Evolutionary conservation across 23 tunicate species (phyloP).

Genomic region (Ascidia mentula): DNA sequence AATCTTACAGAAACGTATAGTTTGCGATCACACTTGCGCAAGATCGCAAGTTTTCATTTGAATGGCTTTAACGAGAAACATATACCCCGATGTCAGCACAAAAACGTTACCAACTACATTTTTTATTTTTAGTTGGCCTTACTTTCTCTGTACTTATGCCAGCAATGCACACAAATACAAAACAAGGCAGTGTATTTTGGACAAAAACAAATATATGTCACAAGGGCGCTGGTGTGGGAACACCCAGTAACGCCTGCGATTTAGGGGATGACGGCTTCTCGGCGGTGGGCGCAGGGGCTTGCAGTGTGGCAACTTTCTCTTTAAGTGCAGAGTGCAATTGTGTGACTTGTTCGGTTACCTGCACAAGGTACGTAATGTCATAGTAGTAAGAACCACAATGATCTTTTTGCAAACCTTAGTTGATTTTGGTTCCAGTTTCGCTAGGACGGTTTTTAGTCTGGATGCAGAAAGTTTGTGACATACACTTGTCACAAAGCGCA

Average conservation of each 20-base stretch:
- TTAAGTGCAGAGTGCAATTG: slow-evolving; percentile 34
- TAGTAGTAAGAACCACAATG: not conserved
- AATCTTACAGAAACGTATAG: too few relatives aligned
- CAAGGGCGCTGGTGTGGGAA: slow-evolving; percentile 79
- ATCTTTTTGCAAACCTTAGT: slow-evolving; percentile 59
- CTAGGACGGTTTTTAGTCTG: slow-evolving; percentile 27
- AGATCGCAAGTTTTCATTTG: too few relatives aligned
- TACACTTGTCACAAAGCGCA: slow-evolving; percentile 33
- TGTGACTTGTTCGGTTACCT: slow-evolving; percentile 52
- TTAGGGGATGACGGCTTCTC: slow-evolving; percentile 41
- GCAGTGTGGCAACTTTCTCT: slow-evolving; percentile 31
- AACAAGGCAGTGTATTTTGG: not conserved
- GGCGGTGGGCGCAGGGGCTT: slow-evolving; percentile 21
- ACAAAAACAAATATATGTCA: not conserved
- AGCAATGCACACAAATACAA: too few relatives aligned
- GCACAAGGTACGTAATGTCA: not conserved
- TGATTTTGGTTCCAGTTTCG: slow-evolving; percentile 62
- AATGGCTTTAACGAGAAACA: too few relatives aligned
- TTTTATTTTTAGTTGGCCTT: too few relatives aligned
- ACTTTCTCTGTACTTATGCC: too few relatives aligned
- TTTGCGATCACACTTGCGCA: too few relatives aligned
- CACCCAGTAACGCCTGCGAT: slow-evolving; percentile 43
- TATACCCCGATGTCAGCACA: too few relatives aligned
- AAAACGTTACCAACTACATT: too few relatives aligned
- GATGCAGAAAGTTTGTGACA: slow-evolving; percentile 48